These are phyloP conservation scores for Sebastes dallii DNA, from an alignment of 2,797 vertebrate genomes.

Conservation along the genomic window DNA sequence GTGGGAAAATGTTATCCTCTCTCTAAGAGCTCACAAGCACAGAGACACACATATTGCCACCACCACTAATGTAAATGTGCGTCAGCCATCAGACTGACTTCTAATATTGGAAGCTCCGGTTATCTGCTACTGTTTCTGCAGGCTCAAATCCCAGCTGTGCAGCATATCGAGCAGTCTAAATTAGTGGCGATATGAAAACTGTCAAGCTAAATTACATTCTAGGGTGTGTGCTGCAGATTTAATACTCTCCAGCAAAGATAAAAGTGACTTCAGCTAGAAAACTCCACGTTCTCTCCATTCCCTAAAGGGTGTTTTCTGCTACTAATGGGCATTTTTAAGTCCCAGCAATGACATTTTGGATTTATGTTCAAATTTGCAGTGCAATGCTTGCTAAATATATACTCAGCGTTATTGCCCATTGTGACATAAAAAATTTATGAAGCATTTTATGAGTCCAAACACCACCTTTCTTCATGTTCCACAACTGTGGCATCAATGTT, in stretches of 20 bases:
- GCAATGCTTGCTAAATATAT: too few relatives aligned
- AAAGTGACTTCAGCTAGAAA: background rate
- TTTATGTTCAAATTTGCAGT: too few relatives aligned
- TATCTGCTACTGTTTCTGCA: background rate
- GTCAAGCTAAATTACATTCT: background rate
- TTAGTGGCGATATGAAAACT: constrained; percentile 13
- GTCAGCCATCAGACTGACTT: background rate
- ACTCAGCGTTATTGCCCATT: too few relatives aligned
- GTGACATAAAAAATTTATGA: too few relatives aligned
- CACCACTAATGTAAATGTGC: background rate
- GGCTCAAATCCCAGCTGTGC: constrained; percentile 9
- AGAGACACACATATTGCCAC: background rate
- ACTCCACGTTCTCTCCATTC: background rate
- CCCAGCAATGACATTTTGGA: too few relatives aligned
- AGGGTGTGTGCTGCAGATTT: background rate
- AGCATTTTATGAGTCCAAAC: too few relatives aligned
- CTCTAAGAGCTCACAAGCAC: background rate
- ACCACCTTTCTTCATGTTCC: too few relatives aligned
- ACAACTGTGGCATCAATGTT: too few relatives aligned
- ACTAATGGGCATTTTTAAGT: too few relatives aligned
- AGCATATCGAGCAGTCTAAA: background rate
- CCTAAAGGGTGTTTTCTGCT: background rate
- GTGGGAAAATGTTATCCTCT: background rate
- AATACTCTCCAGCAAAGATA: background rate
- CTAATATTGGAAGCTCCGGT: background rate